Percentiles rank a stretch among this genome's conserved stretches.
These are phyloP conservation scores for Cyclargus thomasi DNA, from an alignment of 1,140 invertebrate genomes.

Conservation along the genomic window DNA sequence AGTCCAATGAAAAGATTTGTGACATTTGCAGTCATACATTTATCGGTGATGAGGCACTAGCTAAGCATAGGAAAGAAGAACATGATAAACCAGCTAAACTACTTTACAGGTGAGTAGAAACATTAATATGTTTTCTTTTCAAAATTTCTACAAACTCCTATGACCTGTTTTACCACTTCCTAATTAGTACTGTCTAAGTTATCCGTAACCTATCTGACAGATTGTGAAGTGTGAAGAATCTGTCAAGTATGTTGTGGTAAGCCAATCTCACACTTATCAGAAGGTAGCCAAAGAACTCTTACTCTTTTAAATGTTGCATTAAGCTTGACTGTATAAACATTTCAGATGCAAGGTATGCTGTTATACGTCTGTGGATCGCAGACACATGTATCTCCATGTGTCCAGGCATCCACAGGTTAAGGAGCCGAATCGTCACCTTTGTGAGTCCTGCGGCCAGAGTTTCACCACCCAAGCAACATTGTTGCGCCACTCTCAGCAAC, in stretches of 20 bases:
- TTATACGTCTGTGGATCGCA: slow-evolving; percentile 40
- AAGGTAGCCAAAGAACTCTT: too few species aligned
- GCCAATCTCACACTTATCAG: too few species aligned
- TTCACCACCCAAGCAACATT: slow-evolving; percentile 45
- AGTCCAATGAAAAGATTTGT: slow-evolving; percentile 48
- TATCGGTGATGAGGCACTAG: slow-evolving; percentile 42
- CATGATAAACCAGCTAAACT: slow-evolving; percentile 41
- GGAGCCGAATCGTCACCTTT: slow-evolving; percentile 41
- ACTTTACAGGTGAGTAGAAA: slow-evolving; percentile 41
- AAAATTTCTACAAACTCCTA: too few species aligned
- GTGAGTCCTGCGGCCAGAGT: slow-evolving; percentile 55
- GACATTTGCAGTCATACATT: slow-evolving; percentile 57
- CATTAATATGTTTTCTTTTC: too few species aligned
- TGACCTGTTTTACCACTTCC: too few species aligned
- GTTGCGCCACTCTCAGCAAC: slow-evolving; percentile 42
- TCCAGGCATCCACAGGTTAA: slow-evolving; percentile 42
- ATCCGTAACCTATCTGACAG: too few species aligned
- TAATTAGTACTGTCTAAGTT: too few species aligned
- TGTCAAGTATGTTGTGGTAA: too few species aligned
- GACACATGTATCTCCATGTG: slow-evolving; percentile 55
- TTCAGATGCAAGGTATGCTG: slow-evolving; percentile 63
- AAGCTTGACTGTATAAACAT: slow-evolving; percentile 21
- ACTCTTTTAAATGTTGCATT: neutral
- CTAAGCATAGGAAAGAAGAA: slow-evolving; percentile 47
- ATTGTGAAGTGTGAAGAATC: too few species aligned